Conservation (phyloP, 1,140 invertebrate genomes). For the Tetramorium parvispinum region DNA sequence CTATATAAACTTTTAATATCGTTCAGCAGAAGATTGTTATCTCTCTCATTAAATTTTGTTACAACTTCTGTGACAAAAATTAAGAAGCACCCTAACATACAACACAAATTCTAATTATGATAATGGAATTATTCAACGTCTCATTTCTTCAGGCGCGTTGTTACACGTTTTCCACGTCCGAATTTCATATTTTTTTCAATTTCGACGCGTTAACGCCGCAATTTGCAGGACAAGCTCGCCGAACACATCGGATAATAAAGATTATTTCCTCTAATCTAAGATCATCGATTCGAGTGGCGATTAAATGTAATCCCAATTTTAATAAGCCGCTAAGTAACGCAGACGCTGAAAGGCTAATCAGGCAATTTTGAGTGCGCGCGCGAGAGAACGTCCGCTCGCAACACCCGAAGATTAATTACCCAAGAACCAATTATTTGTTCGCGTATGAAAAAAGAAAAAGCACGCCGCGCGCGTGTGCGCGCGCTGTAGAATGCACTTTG, state of each 20-base stretch:
- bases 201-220: background rate
- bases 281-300: conserved; percentile 26
- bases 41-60: conserved; percentile 44
- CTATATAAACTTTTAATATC: conserved; percentile 59
- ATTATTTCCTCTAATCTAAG: conserved; percentile 42
- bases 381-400: background rate
- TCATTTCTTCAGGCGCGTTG: background rate
- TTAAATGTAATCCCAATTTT: conserved; percentile 50
- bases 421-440: conserved; percentile 57
- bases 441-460: conserved; percentile 45
- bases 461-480: background rate
- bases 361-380: conserved; percentile 13
- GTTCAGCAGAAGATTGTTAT: conserved; percentile 37
- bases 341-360: conserved; percentile 27
- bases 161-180: background rate
- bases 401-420: conserved; percentile 51
- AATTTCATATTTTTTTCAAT: background rate
- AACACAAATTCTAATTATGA: background rate
- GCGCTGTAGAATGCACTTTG: conserved; percentile 21
- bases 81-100: conserved; percentile 3
- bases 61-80: conserved; percentile 41
- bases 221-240: background rate
- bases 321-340: conserved; percentile 23
- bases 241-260: background rate
- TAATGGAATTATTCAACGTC: background rate